A percentile compares a stretch with the other conserved stretches of the same genome.
These are phyloP conservation scores for Hyles euphorbiae DNA, from an alignment of 1,140 invertebrate species.

Conservation along the genomic window DNA sequence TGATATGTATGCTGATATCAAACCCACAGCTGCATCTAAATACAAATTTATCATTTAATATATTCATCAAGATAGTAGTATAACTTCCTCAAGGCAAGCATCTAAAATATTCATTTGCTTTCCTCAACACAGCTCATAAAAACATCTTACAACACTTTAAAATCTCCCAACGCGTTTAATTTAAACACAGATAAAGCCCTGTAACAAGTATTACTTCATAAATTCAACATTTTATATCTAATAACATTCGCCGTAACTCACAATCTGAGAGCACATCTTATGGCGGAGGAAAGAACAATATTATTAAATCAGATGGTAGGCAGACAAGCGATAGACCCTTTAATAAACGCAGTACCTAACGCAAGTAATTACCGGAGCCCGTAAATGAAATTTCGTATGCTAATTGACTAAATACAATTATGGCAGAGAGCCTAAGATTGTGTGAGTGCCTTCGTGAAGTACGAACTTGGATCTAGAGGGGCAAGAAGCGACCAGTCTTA, in stretches of 20 bases:
- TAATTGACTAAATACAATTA: constrained; percentile 72
- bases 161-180: too few species aligned
- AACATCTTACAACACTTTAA: too few species aligned
- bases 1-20: not conserved
- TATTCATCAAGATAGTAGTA: not conserved
- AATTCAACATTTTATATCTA: too few species aligned
- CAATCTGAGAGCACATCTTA: not conserved
- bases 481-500: constrained; percentile 15
- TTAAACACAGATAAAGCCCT: too few species aligned
- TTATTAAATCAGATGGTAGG: constrained; percentile 10
- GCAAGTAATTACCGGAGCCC: constrained; percentile 43
- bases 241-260: not conserved
- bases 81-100: too few species aligned
- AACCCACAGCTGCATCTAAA: not conserved
- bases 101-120: too few species aligned
- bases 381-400: constrained; percentile 70
- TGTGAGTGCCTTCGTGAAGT: constrained; percentile 28
- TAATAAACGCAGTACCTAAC: constrained; percentile 23
- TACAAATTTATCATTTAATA: not conserved
- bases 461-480: constrained; percentile 12
- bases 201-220: too few species aligned
- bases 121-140: too few species aligned
- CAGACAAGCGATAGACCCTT: constrained; percentile 19
- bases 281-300: not conserved
- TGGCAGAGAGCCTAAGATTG: constrained; percentile 53